Evolutionary conservation across 2,888 invertebrate species (phyloP).

Genomic region (Dicycla oo): DNA sequence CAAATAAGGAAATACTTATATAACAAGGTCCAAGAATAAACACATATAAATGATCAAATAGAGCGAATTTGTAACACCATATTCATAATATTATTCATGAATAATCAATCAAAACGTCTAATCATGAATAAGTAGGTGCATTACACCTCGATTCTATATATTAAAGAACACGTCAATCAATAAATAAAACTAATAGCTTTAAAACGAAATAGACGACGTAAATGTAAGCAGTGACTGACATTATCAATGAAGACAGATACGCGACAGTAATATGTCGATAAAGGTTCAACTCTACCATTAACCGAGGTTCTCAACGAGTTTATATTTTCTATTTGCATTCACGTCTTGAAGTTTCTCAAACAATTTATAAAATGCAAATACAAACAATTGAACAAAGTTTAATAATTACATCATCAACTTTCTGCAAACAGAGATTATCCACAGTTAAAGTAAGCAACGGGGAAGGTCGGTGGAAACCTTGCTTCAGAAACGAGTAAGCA

Average conservation of each 20-base stretch:
- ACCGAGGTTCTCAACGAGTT: constrained; percentile 27
- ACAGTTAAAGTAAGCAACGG: constrained; percentile 35
- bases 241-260: constrained; percentile 51
- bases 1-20: constrained; percentile 54
- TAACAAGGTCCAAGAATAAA: constrained; percentile 29
- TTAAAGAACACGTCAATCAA: constrained; percentile 42
- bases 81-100: constrained; percentile 22
- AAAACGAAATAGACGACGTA: constrained; percentile 34
- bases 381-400: constrained; percentile 28
- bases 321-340: constrained; percentile 39
- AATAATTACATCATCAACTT: constrained; percentile 28
- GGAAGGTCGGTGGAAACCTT: constrained; percentile 46
- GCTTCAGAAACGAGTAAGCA: constrained; percentile 55
- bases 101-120: constrained; percentile 28
- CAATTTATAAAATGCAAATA: constrained; percentile 36
- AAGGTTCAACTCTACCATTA: constrained; percentile 40
- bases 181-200: constrained; percentile 39
- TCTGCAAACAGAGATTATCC: constrained; percentile 37
- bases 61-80: constrained; percentile 27
- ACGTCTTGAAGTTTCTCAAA: background rate
- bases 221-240: constrained; percentile 50
- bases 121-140: constrained; percentile 12
- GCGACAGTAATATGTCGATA: constrained; percentile 49
- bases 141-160: constrained; percentile 15
- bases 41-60: constrained; percentile 24